Percentiles rank a stretch among this genome's conserved stretches.
These are phyloP conservation scores for Drosophila merina DNA, from an alignment of 2,888 invertebrate genomes.

Conservation along the genomic window DNA sequence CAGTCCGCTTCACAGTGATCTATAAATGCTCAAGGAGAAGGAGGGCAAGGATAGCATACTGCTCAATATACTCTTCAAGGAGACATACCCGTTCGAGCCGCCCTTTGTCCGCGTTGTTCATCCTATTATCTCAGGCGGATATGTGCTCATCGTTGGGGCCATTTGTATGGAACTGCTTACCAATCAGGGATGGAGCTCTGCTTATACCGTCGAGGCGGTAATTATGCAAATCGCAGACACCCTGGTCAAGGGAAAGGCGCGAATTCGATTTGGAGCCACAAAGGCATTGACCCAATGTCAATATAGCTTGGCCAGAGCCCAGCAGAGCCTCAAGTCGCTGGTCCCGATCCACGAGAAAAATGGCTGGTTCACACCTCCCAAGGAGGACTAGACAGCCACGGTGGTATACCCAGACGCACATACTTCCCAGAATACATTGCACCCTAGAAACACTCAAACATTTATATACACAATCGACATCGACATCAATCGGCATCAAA, in stretches of 20 bases:
- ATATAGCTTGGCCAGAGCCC: conserved; percentile 98
- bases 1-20: conserved; percentile 97
- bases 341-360: conserved; percentile 99
- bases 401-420: not conserved
- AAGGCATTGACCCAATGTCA: conserved; percentile 93
- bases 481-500: not conserved
- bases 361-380: conserved; percentile 96
- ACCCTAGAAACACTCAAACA: not conserved
- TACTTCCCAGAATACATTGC: conserved; percentile 7
- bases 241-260: conserved; percentile 98
- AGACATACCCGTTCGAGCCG: conserved; percentile 99
- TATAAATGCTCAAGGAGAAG: conserved; percentile 95
- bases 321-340: conserved; percentile 99
- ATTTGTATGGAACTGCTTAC: conserved; percentile 99
- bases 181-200: conserved; percentile 99
- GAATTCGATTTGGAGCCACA: conserved; percentile 97
- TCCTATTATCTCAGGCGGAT: conserved; percentile 97
- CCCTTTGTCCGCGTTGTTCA: conserved; percentile 99
- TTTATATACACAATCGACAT: too few relatives aligned
- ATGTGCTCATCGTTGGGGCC: conserved; percentile 98
- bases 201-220: conserved; percentile 99
- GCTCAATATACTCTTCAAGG: conserved; percentile 98
- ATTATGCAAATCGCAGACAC: conserved; percentile 99
- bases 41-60: conserved; percentile 98
- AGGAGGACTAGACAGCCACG: conserved; percentile 89